Evolutionary conservation across 2,888 invertebrate genomes (phyloP).

Genomic region (Notodonta ziczac): DNA sequence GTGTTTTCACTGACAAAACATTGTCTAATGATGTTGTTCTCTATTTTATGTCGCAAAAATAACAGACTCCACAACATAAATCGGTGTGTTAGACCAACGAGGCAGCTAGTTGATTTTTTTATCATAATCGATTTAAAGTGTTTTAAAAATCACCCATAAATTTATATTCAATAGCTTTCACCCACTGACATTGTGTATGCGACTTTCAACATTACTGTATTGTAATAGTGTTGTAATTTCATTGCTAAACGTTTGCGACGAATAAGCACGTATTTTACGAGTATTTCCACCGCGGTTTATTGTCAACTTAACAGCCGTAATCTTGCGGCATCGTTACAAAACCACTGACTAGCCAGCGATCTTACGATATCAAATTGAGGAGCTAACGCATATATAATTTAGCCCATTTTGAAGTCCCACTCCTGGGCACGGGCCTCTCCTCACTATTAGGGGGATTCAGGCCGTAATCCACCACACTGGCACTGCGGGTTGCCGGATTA

Average conservation of each 20-base stretch:
- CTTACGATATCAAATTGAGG: background rate
- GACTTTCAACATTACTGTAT: slow-evolving; percentile 37
- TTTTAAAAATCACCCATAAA: slow-evolving; percentile 1
- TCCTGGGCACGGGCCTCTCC: too few species aligned
- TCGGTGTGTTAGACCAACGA: too few species aligned
- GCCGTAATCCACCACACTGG: too few species aligned
- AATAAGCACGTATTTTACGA: slow-evolving; percentile 47
- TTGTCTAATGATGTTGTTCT: too few species aligned
- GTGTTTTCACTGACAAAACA: too few species aligned
- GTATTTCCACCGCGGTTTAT: slow-evolving; percentile 22
- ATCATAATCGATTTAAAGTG: background rate
- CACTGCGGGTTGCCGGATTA: too few species aligned
- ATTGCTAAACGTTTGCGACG: slow-evolving; percentile 38
- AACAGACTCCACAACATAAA: too few species aligned
- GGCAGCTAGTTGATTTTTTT: too few species aligned
- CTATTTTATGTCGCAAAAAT: too few species aligned
- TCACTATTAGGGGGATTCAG: too few species aligned
- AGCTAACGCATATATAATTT: too few species aligned
- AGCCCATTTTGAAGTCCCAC: too few species aligned
- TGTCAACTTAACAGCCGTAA: slow-evolving; percentile 34
- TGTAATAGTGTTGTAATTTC: slow-evolving; percentile 51
- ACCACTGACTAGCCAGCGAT: slow-evolving; percentile 11
- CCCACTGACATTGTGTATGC: slow-evolving; percentile 22
- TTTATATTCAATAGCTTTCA: slow-evolving; percentile 27
- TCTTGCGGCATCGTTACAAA: slow-evolving; percentile 28